A percentile compares a stretch with the other conserved stretches of the same genome.
Conservation (phyloP, 35 echinoderm and acorn worm genomes). For the Apostichopus parvimensis region DNA sequence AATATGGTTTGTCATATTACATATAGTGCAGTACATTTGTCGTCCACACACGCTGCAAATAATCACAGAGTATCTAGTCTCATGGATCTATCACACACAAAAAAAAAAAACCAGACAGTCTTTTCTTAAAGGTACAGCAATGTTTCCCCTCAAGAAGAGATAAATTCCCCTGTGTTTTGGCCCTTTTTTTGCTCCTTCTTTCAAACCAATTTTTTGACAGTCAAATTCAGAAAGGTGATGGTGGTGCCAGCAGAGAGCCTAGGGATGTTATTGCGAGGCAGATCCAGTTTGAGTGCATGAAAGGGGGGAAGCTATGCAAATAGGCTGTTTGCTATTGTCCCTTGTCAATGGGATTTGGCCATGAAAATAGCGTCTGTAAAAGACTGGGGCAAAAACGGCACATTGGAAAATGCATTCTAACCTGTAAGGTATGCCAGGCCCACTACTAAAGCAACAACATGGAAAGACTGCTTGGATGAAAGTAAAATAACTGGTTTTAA, state of each 20-base stretch:
- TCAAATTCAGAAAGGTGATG: conserved; percentile 26
- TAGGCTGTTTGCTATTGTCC: conserved; percentile 33
- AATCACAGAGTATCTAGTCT: not conserved
- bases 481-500: conserved; percentile 36
- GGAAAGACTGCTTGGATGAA: not conserved
- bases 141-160: not conserved
- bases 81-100: not conserved
- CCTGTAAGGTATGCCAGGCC: not conserved
- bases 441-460: not conserved
- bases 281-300: conserved; percentile 14
- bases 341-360: conserved; percentile 39
- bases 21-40: not conserved
- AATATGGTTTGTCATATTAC: not conserved
- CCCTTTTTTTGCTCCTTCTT: not conserved
- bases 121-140: not conserved
- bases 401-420: conserved; percentile 6
- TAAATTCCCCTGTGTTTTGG: conserved; percentile 42
- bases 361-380: conserved; percentile 32
- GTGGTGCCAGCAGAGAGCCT: conserved; percentile 31
- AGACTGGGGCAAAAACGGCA: conserved; percentile 36
- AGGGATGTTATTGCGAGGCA: conserved; percentile 27
- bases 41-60: not conserved
- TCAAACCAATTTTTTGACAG: conserved; percentile 35
- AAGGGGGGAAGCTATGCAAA: conserved; percentile 52
- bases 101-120: not conserved